Evolutionary conservation across 1,140 invertebrate genomes (phyloP), one percentile per base, ranked within the genome.

Genomic region (Mycetomoellerius zeteki): DNA sequence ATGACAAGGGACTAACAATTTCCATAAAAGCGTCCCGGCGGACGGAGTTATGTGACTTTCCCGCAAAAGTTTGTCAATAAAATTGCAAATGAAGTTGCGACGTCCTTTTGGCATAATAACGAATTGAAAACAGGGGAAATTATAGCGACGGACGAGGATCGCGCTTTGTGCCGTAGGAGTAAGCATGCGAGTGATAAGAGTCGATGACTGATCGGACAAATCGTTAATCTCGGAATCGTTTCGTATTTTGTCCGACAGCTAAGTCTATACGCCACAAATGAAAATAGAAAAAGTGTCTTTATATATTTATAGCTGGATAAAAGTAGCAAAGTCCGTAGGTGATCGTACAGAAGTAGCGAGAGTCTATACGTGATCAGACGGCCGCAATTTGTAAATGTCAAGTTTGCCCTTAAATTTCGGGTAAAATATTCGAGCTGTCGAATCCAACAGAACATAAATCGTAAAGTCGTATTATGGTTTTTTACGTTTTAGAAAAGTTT

Each of bases 1-100:
- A 58, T 33, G 80, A 75, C 52, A 72, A 73, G 72, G 52, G 33
- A 19, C 24, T 24, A 82, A 73, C 54, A 82, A 82, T 82, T 73
- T 73, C 54, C 80, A 84, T 84, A 75, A 69, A 84, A 75, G 80
- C 69, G 69, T 75, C 54, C 52, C 64, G n/a, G 7, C 14, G 33
- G 60, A 78, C 50, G 12, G 33, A 82, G 52, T 82, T 73, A 60
- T 37, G 67, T 50, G 67, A 82, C 54, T 84, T 75, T 81, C 33
- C 24, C 69, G n/a, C 80, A 73, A 80, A 80, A 84, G 69, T 84
- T 84, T 84, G 71, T 84, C 80, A 84, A 84, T 84, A 84, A 84
- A 84, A 75, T 84, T 84, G 80, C 80, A 84, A 84, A 84, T 84
- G 80, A 84, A 43, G 24, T 50, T 47, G 56, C n/a, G 24, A 37